Conservation (phyloP, 2,797 vertebrate genomes). For the Arctocebus calabarensis region DNA sequence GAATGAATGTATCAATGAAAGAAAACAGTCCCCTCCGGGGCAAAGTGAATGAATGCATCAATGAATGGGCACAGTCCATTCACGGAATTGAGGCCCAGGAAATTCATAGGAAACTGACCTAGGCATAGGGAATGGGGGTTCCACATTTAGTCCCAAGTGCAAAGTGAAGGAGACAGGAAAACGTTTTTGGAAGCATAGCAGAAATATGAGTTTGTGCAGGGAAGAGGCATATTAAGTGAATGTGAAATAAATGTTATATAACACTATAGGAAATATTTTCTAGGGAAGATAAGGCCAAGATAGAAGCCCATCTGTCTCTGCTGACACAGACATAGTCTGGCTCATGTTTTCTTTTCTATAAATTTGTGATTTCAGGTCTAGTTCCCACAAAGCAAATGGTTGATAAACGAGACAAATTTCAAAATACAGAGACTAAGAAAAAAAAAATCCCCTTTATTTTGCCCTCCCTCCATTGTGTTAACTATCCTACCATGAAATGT, state of each 20-base stretch:
- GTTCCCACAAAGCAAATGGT: constrained; percentile 19
- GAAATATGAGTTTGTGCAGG: background rate
- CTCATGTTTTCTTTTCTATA: constrained; percentile 16
- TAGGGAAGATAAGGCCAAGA: constrained; percentile 10
- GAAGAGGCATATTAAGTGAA: background rate
- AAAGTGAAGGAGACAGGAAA: too few species aligned
- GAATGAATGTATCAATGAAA: too few species aligned
- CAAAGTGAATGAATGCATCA: too few species aligned
- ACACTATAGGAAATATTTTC: constrained; percentile 15
- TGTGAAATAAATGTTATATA: constrained; percentile 31
- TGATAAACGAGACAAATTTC: background rate
- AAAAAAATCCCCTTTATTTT: background rate
- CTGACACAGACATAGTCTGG: constrained; percentile 1
- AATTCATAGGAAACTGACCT: too few species aligned
- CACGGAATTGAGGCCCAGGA: too few species aligned
- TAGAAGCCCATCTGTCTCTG: background rate
- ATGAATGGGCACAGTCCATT: too few species aligned
- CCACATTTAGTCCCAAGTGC: too few species aligned
- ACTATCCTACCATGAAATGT: background rate
- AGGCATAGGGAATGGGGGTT: too few species aligned
- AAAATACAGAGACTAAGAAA: constrained; percentile 2
- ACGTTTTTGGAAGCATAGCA: background rate
- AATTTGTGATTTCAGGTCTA: constrained; percentile 37
- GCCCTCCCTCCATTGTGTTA: background rate
- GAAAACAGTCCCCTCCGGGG: too few species aligned